Percentiles rank a stretch among this genome's conserved stretches.
These are phyloP conservation scores for Tachycineta bicolor DNA, from an alignment of 2,113 vertebrate species.

Conservation along the genomic window DNA sequence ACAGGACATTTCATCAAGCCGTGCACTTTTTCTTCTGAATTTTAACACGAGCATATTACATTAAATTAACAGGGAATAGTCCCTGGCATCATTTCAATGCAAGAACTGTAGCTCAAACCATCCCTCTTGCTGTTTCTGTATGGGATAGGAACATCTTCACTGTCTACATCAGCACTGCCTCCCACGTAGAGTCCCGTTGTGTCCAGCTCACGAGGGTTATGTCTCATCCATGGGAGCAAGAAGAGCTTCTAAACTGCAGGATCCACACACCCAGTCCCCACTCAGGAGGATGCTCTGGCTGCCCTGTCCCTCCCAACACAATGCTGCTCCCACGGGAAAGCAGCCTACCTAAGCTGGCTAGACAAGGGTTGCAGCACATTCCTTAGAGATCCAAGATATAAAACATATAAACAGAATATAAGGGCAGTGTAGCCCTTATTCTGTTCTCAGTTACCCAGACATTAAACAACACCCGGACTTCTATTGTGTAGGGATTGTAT, in stretches of 20 bases:
- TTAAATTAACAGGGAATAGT: neutral
- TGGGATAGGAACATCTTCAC: neutral
- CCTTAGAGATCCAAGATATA: neutral
- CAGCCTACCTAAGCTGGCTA: neutral
- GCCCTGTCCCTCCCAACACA: neutral
- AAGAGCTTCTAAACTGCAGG: neutral
- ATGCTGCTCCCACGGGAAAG: neutral
- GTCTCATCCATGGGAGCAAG: neutral
- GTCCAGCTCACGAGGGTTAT: neutral
- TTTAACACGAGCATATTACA: neutral
- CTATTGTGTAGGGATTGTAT: neutral
- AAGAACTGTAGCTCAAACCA: neutral
- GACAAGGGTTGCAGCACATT: neutral
- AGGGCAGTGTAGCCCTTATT: neutral
- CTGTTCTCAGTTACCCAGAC: neutral
- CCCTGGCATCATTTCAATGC: neutral
- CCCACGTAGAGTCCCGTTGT: neutral
- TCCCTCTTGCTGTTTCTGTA: neutral
- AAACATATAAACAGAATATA: neutral
- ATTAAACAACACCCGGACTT: neutral
- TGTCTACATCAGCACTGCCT: neutral
- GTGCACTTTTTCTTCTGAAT: neutral
- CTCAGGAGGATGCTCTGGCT: neutral
- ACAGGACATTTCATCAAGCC: neutral
- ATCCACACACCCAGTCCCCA: rapidly evolving